Evolutionary conservation across 2,113 vertebrate species (phyloP).

Genomic region (Odobenus rosmarus): DNA sequence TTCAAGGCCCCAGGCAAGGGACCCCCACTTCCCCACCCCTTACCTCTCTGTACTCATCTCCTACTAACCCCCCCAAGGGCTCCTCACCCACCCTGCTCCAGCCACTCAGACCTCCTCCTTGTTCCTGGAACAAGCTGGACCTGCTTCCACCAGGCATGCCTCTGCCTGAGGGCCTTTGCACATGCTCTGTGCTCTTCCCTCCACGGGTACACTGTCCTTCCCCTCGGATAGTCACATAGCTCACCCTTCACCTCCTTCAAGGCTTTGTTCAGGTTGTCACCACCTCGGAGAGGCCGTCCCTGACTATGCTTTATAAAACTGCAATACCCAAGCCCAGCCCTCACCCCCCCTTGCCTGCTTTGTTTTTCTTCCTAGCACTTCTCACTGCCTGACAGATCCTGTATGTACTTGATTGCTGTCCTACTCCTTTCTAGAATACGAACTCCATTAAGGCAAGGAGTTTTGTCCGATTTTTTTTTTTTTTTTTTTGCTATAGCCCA

Average conservation of each 20-base stretch:
- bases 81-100: neutral
- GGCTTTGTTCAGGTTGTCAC: neutral
- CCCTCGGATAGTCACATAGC: neutral
- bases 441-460: neutral
- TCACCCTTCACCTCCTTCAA: neutral
- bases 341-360: neutral
- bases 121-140: neutral
- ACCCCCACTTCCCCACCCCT: neutral
- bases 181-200: neutral
- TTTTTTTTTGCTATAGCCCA: neutral
- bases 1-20: neutral
- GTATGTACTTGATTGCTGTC: neutral
- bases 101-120: neutral
- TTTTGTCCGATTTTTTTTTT: neutral
- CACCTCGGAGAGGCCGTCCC: neutral
- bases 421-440: neutral
- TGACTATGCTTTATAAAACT: neutral
- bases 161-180: constrained; percentile 1
- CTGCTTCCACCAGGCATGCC: neutral
- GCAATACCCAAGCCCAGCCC: neutral
- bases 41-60: neutral
- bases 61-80: neutral
- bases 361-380: neutral
- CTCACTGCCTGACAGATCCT: neutral
- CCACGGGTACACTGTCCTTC: neutral